Percentiles rank a stretch among this genome's conserved stretches.
These are phyloP conservation scores for Dreissena polymorpha DNA, from an alignment of 1,140 invertebrate species.

Conservation along the genomic window DNA sequence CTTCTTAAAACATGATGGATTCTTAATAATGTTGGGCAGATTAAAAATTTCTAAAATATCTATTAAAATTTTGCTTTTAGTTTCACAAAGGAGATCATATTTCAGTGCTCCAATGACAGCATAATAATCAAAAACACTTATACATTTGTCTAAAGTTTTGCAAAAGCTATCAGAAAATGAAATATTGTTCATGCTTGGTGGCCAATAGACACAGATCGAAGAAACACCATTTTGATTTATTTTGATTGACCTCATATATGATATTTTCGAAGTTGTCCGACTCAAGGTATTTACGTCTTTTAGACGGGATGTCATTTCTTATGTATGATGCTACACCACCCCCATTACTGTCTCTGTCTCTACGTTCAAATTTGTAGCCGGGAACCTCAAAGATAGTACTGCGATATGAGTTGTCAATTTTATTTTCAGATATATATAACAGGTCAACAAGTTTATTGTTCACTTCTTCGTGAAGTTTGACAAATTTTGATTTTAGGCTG, in stretches of 20 bases:
- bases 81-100: slow-evolving; percentile 2
- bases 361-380: no score
- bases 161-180: neutral
- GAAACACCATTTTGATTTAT: slow-evolving; percentile 17
- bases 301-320: neutral
- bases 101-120: slow-evolving; percentile 3
- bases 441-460: no score
- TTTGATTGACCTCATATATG: neutral
- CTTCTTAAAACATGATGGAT: slow-evolving; percentile 35
- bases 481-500: no score
- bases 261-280: neutral
- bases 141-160: slow-evolving; percentile 10
- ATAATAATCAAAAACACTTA: slow-evolving; percentile 7
- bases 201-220: slow-evolving; percentile 11
- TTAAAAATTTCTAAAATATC: neutral
- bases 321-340: neutral
- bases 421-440: no score
- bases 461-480: no score
- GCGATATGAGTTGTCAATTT: no score
- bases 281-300: neutral
- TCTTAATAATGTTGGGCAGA: neutral
- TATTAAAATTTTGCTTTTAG: neutral
- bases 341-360: no score
- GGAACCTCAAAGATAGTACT: no score
- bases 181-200: slow-evolving; percentile 1